Conservation (phyloP, 2,113 vertebrate genomes). For the Naja naja region DNA sequence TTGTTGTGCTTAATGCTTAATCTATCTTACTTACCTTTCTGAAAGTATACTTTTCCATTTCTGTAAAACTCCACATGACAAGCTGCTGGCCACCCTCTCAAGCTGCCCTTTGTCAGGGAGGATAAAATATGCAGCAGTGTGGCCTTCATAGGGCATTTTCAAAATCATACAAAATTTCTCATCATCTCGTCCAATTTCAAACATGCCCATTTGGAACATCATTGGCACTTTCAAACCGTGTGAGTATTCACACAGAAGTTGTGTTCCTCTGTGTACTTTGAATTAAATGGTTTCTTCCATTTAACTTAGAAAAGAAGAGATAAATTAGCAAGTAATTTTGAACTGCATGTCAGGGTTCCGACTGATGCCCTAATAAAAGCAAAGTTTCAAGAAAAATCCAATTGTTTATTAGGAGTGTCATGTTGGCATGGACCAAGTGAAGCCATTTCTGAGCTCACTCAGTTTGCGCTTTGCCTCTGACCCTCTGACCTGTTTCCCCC, state of each 20-base stretch:
- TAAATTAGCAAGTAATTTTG: background rate
- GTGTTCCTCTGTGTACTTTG: slow-evolving; percentile 43
- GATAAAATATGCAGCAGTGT: slow-evolving; percentile 38
- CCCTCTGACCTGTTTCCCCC: too few relatives aligned
- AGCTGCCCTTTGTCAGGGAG: slow-evolving; percentile 51
- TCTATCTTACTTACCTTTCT: slow-evolving; percentile 33
- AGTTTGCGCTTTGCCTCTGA: too few relatives aligned
- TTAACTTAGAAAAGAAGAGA: slow-evolving; percentile 42
- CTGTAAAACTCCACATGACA: slow-evolving; percentile 9
- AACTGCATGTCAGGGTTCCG: background rate
- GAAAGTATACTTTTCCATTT: slow-evolving; percentile 32
- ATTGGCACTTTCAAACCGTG: slow-evolving; percentile 55
- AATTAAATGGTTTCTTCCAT: slow-evolving; percentile 60
- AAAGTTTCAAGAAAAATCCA: too few relatives aligned
- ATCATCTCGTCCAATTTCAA: slow-evolving; percentile 1
- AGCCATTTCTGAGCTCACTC: too few relatives aligned
- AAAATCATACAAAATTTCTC: slow-evolving; percentile 48
- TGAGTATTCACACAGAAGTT: slow-evolving; percentile 50
- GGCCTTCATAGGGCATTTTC: slow-evolving; percentile 46
- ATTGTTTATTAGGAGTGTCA: too few relatives aligned
- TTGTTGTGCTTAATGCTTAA: background rate
- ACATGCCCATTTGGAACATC: slow-evolving; percentile 53
- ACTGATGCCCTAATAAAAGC: too few relatives aligned
- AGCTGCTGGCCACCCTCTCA: slow-evolving; percentile 20
- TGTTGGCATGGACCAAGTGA: too few relatives aligned